A percentile compares a stretch with the other conserved stretches of the same genome.
Conservation (phyloP, 1,140 invertebrate genomes). For the Melipona quadrifasciata region DNA sequence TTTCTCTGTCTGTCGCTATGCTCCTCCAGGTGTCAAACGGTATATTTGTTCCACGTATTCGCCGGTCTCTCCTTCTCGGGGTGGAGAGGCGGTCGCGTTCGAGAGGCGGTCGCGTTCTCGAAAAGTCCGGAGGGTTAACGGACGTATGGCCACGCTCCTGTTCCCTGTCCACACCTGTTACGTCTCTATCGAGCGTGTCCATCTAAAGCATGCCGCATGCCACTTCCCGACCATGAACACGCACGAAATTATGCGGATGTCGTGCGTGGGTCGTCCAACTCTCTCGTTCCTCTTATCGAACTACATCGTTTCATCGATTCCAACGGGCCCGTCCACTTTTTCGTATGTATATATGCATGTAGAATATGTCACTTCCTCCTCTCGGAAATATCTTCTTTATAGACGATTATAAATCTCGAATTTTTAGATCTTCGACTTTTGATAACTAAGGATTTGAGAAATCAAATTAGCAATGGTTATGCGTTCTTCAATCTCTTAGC, state of each 20-base stretch:
- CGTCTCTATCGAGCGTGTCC: conserved; percentile 59
- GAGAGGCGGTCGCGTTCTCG: neutral
- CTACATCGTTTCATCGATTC: neutral
- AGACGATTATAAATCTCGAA: neutral
- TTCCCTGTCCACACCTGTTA: conserved; percentile 54
- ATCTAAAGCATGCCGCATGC: conserved; percentile 40
- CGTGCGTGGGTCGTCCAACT: conserved; percentile 40
- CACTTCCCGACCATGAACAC: conserved; percentile 44
- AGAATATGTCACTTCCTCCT: too few relatives aligned
- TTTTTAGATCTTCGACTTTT: neutral
- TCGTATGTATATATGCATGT: too few relatives aligned
- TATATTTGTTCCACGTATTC: conserved; percentile 56
- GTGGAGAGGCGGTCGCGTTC: neutral
- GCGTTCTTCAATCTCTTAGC: neutral
- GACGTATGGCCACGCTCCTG: conserved; percentile 4
- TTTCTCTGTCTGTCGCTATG: neutral
- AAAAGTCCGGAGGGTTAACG: conserved; percentile 25
- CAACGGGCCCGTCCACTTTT: neutral
- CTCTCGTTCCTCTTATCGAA: neutral
- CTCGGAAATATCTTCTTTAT: neutral
- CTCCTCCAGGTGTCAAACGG: conserved; percentile 66
- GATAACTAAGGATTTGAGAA: neutral
- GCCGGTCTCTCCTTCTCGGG: neutral
- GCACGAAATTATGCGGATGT: conserved; percentile 60
- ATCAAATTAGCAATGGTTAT: neutral